phyloP scores from a whole-genome alignment of 1,140 invertebrate genomes.

The Scaptomyza hsui region DNA sequence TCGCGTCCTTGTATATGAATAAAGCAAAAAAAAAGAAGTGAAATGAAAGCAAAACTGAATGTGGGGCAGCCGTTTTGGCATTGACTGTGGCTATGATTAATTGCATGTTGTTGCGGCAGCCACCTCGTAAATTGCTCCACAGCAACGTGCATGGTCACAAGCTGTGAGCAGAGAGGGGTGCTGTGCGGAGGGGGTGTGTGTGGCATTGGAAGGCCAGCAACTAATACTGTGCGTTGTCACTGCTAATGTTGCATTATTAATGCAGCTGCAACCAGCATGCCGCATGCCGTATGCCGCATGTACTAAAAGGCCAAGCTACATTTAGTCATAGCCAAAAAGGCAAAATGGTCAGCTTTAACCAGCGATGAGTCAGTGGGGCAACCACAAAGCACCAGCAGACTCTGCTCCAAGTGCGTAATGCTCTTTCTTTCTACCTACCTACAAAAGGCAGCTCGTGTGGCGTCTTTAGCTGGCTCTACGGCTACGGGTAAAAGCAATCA shows the following conservation, averaged over 20 bases:
- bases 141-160: conserved; percentile 61
- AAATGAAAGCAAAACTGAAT: conserved; percentile 27
- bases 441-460: conserved; percentile 16
- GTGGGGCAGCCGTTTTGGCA: conserved; percentile 42
- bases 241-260: conserved; percentile 77
- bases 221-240: conserved; percentile 3
- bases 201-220: neutral
- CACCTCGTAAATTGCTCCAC: conserved; percentile 71
- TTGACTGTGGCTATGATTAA: conserved; percentile 60
- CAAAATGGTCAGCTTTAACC: conserved; percentile 28
- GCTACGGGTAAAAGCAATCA: conserved; percentile 61
- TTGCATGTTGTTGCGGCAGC: conserved; percentile 73
- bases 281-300: neutral
- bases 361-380: neutral
- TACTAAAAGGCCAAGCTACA: neutral
- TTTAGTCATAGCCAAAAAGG: conserved; percentile 1
- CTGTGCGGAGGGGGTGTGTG: neutral
- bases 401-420: conserved; percentile 28
- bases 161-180: conserved; percentile 22
- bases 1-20: conserved; percentile 46
- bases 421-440: neutral
- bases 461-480: conserved; percentile 6
- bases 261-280: conserved; percentile 59
- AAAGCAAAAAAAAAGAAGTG: conserved; percentile 19
- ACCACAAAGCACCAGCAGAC: neutral